Conservation (phyloP, 2,888 invertebrate species). For the Griposia aprilina region DNA sequence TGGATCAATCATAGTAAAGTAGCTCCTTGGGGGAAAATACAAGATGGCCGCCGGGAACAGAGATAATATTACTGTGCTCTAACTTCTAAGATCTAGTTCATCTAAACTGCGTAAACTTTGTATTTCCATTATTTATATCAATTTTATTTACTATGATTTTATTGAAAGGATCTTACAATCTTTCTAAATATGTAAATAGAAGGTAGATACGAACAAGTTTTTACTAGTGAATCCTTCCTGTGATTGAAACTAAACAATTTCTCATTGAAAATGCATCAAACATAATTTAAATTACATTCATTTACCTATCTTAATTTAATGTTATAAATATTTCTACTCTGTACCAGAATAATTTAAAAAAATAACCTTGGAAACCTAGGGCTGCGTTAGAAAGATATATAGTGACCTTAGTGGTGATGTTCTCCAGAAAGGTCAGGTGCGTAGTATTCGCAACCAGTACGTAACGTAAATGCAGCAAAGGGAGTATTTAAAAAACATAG, state of each 20-base stretch:
- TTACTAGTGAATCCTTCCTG: neutral
- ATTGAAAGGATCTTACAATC: neutral
- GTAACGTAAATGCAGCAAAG: neutral
- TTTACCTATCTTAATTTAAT: neutral
- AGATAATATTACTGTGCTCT: conserved; percentile 11
- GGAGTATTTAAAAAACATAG: neutral
- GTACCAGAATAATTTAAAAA: neutral
- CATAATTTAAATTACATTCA: neutral
- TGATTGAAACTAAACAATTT: neutral
- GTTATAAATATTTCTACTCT: neutral
- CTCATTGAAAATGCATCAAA: neutral
- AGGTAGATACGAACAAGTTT: neutral
- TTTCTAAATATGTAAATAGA: neutral
- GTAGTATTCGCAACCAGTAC: neutral
- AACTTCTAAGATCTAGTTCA: neutral
- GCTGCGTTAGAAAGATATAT: neutral
- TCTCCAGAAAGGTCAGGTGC: neutral
- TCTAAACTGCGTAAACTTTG: neutral
- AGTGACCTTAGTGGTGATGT: neutral
- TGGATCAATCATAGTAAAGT: conserved; percentile 40
- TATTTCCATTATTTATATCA: neutral
- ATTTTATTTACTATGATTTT: neutral
- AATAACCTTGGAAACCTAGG: neutral
- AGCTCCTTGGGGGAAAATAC: conserved; percentile 17
- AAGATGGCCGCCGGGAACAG: conserved; percentile 21